Base-by-base conservation (phyloP, 2,113 vertebrate species). In the Mustela nigripes region DNA sequence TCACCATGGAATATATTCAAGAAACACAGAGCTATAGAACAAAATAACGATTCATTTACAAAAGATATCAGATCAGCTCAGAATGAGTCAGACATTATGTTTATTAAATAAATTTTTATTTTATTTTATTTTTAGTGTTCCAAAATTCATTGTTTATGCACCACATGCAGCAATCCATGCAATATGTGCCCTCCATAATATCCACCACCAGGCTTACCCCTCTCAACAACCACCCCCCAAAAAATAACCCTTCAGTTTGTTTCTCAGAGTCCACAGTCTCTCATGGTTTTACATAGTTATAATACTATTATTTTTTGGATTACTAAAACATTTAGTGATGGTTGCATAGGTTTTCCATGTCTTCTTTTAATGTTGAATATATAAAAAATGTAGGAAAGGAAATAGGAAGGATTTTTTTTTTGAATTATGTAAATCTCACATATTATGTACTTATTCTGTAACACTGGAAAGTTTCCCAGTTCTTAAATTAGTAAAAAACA, bases 81-180 rank as follows among this genome's bases (percentile, higher is more conserved):
- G 11, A 93, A 19, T 67, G 26, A 91, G 0, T 48, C 36, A 67
- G 11, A 36, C 1, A 71, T 91, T 88, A 80, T 95, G 3, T 60
- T 71, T 63, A 82, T 86, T 78, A 83, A 97, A 83, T 97, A 90
- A 31, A 86, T 31, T 56, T 56, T 56, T 56, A 56, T 56, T 56
- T 53, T 53, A 53, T 53, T 53, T 56, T 56, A 18, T 56, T 56
- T 56, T 56, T 18, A 56, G 53, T 56, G 53, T 56, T 18, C 53
- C 16, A 18, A 56, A 56, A 56, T 56, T 56, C 53, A 56, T 56
- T 56, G 53, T 18, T 56, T 56, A 18, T 56, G 53, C 53, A 56
- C 53, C 53, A 56, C 53, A 56, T 56, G 53, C 16, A 56, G 53
- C 5, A 16, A 16, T 56, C 53, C 53, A 56, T 56, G 53, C 53